Evolutionary conservation across 2,888 invertebrate species (phyloP).

Genomic region (Rhimphoctona megacephalus): DNA sequence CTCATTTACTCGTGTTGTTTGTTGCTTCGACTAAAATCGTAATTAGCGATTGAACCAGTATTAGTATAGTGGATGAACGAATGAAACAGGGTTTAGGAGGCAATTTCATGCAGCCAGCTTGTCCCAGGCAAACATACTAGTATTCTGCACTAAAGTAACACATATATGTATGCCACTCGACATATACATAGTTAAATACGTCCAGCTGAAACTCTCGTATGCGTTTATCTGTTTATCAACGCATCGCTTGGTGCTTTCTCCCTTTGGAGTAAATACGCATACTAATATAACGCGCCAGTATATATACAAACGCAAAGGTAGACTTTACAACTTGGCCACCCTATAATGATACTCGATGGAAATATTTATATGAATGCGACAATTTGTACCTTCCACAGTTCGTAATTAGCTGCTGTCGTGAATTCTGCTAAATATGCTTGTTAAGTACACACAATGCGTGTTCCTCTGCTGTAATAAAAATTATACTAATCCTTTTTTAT

Average conservation of each 20-base stretch:
- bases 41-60: slow-evolving; percentile 44
- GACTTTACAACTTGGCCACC: neutral
- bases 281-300: slow-evolving; percentile 11
- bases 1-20: slow-evolving; percentile 48
- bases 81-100: slow-evolving; percentile 22
- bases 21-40: slow-evolving; percentile 32
- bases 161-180: slow-evolving; percentile 4
- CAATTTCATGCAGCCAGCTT: slow-evolving; percentile 37
- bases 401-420: slow-evolving; percentile 42
- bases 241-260: slow-evolving; percentile 37
- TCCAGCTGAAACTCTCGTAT: neutral
- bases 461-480: slow-evolving; percentile 1
- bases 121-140: slow-evolving; percentile 3
- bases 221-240: slow-evolving; percentile 48
- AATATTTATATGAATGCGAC: slow-evolving; percentile 26
- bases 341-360: slow-evolving; percentile 31
- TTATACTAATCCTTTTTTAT: neutral
- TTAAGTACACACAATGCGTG: neutral
- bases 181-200: slow-evolving; percentile 16
- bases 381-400: slow-evolving; percentile 17
- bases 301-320: neutral
- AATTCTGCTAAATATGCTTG: slow-evolving; percentile 19
- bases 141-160: slow-evolving; percentile 2
- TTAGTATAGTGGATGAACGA: slow-evolving; percentile 23
- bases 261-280: slow-evolving; percentile 49